A percentile compares a stretch with the other conserved stretches of the same genome.
phyloP scores from a whole-genome alignment of 2,113 vertebrate genomes.

The Calypte anna region DNA sequence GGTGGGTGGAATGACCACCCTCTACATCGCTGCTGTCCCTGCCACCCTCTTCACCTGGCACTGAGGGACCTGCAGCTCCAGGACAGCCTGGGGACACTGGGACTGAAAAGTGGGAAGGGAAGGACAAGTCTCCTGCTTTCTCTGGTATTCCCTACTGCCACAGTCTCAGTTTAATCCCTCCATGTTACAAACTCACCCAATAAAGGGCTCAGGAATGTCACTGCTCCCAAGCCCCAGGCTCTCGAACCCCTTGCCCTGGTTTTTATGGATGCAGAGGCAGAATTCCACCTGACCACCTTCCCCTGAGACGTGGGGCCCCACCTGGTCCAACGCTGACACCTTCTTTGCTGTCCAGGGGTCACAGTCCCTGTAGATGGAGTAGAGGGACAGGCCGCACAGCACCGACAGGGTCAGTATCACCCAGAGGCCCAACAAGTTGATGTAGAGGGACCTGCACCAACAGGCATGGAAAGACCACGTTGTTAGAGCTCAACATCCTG shows the following conservation, averaged over 20 bases:
- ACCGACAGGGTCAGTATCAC: slow-evolving; percentile 80
- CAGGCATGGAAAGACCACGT: neutral
- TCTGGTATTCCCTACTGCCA: neutral
- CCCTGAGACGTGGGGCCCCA: neutral
- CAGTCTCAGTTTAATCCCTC: neutral
- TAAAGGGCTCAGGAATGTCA: accelerated
- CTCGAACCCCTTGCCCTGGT: neutral
- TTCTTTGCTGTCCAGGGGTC: slow-evolving; percentile 87
- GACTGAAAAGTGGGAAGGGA: neutral
- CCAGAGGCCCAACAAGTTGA: slow-evolving; percentile 92
- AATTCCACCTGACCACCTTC: neutral
- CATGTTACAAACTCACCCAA: neutral
- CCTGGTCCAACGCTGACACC: slow-evolving; percentile 89
- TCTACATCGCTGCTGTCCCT: neutral
- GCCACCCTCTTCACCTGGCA: neutral
- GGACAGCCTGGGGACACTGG: neutral
- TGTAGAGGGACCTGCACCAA: slow-evolving; percentile 85
- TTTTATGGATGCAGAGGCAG: neutral
- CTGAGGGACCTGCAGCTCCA: neutral
- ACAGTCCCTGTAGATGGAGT: slow-evolving; percentile 90
- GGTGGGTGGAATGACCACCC: accelerated
- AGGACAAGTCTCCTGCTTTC: neutral
- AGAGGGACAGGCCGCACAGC: slow-evolving; percentile 87
- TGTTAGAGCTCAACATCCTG: neutral
- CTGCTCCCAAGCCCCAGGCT: neutral